These are phyloP conservation scores for Apamea sordens DNA, from an alignment of 2,888 invertebrate genomes.

Conservation along the genomic window DNA sequence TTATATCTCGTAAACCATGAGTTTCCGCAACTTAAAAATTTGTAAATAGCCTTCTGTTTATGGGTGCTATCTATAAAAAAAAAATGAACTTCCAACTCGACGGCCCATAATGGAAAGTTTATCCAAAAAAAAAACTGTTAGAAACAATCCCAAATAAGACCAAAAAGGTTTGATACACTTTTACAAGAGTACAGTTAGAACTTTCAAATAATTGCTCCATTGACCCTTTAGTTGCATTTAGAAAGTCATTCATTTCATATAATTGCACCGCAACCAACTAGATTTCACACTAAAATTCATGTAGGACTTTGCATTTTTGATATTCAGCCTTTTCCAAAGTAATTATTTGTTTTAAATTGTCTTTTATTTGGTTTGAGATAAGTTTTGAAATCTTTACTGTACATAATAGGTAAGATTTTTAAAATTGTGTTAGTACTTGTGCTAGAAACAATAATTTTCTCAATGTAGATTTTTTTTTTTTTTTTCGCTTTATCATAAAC, in stretches of 20 bases:
- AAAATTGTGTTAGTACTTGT: background rate
- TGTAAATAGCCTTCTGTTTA: too few relatives aligned
- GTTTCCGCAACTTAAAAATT: too few relatives aligned
- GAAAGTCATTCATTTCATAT: constrained; percentile 66
- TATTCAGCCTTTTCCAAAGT: constrained; percentile 51
- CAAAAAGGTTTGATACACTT: constrained; percentile 61
- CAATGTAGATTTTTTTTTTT: too few relatives aligned
- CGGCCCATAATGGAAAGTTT: too few relatives aligned
- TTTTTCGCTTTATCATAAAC: background rate
- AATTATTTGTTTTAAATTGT: constrained; percentile 59
- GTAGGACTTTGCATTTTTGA: constrained; percentile 54
- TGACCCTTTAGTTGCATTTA: constrained; percentile 69
- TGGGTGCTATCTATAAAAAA: too few relatives aligned
- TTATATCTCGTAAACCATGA: too few relatives aligned
- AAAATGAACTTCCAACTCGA: too few relatives aligned
- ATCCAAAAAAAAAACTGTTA: constrained; percentile 1
- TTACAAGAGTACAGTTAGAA: constrained; percentile 59
- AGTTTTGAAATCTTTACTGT: constrained; percentile 41
- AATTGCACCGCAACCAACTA: constrained; percentile 56
- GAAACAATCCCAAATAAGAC: constrained; percentile 28
- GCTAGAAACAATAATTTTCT: background rate
- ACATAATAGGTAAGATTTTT: constrained; percentile 44
- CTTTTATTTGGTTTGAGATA: constrained; percentile 48
- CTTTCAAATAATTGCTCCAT: constrained; percentile 65
- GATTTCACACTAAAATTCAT: constrained; percentile 60